phyloP scores from a whole-genome alignment of 2,888 invertebrate genomes.

The Salticus scenicus region DNA sequence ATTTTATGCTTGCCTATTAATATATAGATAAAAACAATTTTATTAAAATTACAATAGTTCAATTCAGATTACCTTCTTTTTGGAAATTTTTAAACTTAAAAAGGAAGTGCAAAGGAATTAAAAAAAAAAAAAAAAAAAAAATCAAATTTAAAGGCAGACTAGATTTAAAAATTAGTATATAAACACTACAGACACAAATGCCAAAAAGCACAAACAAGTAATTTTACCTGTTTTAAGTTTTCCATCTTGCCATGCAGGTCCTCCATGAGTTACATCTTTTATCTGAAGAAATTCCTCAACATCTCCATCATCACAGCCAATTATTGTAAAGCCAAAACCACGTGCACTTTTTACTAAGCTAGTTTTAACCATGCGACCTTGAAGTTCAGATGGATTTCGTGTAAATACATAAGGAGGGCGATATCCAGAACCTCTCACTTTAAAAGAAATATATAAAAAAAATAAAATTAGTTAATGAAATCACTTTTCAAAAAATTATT shows the following conservation, averaged over 20 bases:
- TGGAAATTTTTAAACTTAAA: too few relatives aligned
- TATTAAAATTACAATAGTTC: too few relatives aligned
- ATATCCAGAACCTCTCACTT: conserved; percentile 58
- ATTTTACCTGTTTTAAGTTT: conserved; percentile 80
- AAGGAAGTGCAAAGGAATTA: too few relatives aligned
- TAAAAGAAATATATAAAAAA: neutral
- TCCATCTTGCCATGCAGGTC: conserved; percentile 97
- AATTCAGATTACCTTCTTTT: too few relatives aligned
- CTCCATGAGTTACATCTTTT: conserved; percentile 92
- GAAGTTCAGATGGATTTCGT: conserved; percentile 88
- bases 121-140: too few relatives aligned
- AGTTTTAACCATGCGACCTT: conserved; percentile 90
- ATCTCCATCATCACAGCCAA: conserved; percentile 88
- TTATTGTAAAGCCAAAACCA: conserved; percentile 97
- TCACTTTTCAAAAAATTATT: neutral
- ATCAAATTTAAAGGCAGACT: too few relatives aligned
- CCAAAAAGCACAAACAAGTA: too few relatives aligned
- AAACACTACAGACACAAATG: too few relatives aligned
- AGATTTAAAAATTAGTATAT: too few relatives aligned
- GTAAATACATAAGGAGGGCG: conserved; percentile 81
- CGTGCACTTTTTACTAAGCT: conserved; percentile 91
- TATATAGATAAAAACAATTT: too few relatives aligned
- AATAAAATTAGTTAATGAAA: neutral
- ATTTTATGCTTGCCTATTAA: too few relatives aligned
- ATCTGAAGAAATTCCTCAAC: conserved; percentile 97